phyloP scores from a whole-genome alignment of 2,797 vertebrate genomes.

The Microcaecilia unicolor region DNA sequence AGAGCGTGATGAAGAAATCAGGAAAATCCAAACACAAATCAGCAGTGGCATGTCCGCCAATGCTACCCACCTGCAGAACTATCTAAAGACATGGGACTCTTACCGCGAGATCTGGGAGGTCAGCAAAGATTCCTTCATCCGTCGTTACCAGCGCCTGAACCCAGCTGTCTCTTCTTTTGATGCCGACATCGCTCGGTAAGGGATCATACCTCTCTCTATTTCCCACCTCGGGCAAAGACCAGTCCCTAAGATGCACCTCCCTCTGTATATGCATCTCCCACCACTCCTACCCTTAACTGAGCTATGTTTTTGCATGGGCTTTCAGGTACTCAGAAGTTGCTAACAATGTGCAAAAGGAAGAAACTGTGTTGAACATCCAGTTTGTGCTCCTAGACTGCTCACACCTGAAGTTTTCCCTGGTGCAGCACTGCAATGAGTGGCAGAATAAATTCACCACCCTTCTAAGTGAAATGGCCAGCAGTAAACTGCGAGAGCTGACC shows the following conservation, averaged over 20 bases:
- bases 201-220: too few relatives aligned
- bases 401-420: constrained; percentile 68
- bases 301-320: too few relatives aligned
- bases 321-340: constrained; percentile 76
- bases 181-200: constrained; percentile 73
- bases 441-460: constrained; percentile 77
- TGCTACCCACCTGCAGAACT: constrained; percentile 54
- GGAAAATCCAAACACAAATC: constrained; percentile 68
- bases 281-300: background rate
- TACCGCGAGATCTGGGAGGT: constrained; percentile 79
- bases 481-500: constrained; percentile 58
- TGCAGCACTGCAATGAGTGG: constrained; percentile 81
- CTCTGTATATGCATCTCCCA: background rate
- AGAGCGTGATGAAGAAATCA: constrained; percentile 76
- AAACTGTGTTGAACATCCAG: constrained; percentile 65
- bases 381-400: constrained; percentile 77
- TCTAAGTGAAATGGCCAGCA: constrained; percentile 63
- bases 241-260: too few relatives aligned
- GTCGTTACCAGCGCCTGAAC: constrained; percentile 68
- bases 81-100: constrained; percentile 78
- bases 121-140: constrained; percentile 75
- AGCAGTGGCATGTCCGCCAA: constrained; percentile 60
- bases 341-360: constrained; percentile 76
- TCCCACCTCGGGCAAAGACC: too few relatives aligned
- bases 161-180: constrained; percentile 73